These are phyloP conservation scores for Myocastor coypus DNA, from an alignment of 2,113 vertebrate genomes.

Conservation along the genomic window DNA sequence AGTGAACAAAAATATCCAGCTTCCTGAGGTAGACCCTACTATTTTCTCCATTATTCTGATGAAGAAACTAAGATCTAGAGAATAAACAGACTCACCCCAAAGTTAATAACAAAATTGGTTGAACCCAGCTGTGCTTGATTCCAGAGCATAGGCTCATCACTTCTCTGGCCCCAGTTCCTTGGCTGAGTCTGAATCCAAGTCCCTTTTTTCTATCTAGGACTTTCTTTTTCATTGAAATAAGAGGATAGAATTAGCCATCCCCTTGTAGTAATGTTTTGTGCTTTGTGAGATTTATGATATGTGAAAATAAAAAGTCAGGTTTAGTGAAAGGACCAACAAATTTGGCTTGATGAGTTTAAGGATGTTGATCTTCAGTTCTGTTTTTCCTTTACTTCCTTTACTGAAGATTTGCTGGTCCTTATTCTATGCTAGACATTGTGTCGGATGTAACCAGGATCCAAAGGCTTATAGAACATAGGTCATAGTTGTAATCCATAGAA, in stretches of 20 bases:
- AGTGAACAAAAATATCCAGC: background rate
- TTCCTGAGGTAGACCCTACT: background rate
- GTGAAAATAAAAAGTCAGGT: background rate
- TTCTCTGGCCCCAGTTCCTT: background rate
- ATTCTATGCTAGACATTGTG: background rate
- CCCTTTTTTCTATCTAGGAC: background rate
- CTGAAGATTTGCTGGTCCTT: slow-evolving; percentile 39
- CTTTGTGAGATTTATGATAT: background rate
- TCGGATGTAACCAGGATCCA: background rate
- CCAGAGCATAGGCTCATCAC: background rate
- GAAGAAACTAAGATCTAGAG: slow-evolving; percentile 20
- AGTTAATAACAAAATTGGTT: slow-evolving; percentile 40
- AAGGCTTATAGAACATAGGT: slow-evolving; percentile 20
- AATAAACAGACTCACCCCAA: background rate
- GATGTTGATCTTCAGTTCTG: slow-evolving; percentile 21
- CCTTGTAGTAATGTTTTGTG: background rate
- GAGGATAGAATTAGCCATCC: background rate
- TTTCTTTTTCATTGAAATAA: slow-evolving; percentile 26
- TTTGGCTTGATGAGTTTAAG: background rate
- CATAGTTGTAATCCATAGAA: background rate
- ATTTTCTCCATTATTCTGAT: background rate
- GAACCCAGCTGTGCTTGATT: slow-evolving; percentile 20
- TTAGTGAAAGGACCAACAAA: slow-evolving; percentile 10
- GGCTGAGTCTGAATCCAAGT: background rate
- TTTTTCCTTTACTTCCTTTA: background rate